These are phyloP conservation scores for Caenorhabditis japonica DNA, from an alignment of 2,888 invertebrate species.

Conservation along the genomic window DNA sequence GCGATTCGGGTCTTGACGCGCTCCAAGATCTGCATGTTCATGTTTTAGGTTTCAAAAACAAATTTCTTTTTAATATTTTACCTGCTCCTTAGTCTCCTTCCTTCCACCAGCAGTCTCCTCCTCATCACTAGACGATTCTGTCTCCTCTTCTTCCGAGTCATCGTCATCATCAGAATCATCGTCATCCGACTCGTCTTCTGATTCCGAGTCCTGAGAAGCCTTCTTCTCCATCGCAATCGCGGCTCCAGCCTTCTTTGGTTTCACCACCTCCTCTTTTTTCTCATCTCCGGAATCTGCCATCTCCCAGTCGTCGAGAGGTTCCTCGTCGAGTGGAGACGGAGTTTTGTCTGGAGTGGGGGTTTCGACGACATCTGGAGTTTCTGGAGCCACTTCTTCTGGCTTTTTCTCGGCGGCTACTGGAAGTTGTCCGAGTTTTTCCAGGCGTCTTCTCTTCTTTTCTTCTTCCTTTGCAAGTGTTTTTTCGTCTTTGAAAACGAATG, in stretches of 20 bases:
- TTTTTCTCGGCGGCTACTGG: background rate
- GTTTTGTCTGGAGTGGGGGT: slow-evolving; percentile 21
- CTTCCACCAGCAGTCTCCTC: slow-evolving; percentile 75
- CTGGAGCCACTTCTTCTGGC: slow-evolving; percentile 16
- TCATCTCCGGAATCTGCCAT: slow-evolving; percentile 79
- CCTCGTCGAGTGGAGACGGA: slow-evolving; percentile 45
- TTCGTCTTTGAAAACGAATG: slow-evolving; percentile 59
- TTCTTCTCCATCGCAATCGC: background rate
- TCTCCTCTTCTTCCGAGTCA: slow-evolving; percentile 79
- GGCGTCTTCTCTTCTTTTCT: slow-evolving; percentile 47
- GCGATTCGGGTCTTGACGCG: slow-evolving; percentile 84
- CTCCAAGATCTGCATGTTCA: slow-evolving; percentile 85
- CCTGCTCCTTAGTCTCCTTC: slow-evolving; percentile 84
- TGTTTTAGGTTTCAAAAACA: slow-evolving; percentile 79
- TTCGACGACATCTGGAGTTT: slow-evolving; percentile 21
- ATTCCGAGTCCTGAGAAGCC: slow-evolving; percentile 34
- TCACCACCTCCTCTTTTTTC: slow-evolving; percentile 76
- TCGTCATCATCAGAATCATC: slow-evolving; percentile 76
- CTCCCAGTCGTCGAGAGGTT: slow-evolving; percentile 74
- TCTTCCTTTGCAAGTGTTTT: slow-evolving; percentile 39
- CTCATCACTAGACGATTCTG: slow-evolving; percentile 78
- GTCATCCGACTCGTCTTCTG: slow-evolving; percentile 52
- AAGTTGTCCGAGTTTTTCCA: slow-evolving; percentile 41
- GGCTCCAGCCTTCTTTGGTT: slow-evolving; percentile 7
- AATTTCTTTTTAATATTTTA: slow-evolving; percentile 75